Base-by-base conservation (phyloP, 2,888 invertebrate genomes). In the Polydrusus pterygomalis region DNA sequence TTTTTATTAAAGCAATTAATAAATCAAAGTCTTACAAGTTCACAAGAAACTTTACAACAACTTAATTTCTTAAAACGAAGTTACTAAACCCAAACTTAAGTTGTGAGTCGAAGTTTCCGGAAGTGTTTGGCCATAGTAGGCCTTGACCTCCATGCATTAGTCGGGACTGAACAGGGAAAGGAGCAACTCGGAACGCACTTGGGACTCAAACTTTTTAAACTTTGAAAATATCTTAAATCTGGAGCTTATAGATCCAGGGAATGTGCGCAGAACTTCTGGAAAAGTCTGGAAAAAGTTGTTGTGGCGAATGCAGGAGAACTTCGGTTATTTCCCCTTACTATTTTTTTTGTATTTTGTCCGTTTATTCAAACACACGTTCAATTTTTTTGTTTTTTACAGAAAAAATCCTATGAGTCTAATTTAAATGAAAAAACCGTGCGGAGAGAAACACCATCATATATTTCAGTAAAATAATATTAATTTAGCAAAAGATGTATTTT, bases 201-300 rank as follows among this genome's bases (percentile, higher is more conserved):
- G 77, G 77, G 77, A 73, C 77, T 72, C 74, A 69, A 77, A 74
- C 34, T 76, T 77, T 77, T 77, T 74, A 77, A 77, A 77, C 77
- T 77, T 77, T 45, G 70, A 45, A 77, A 77, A 77, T 77, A 74
- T 77, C 74, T 58, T 65, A 77, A 76, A 68, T 73, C 72, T 76
- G 63, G 69, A 54, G 75, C 75, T 75, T 75, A 65, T 71, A 70
- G 70, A 64, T 65, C 70, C 64, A 25, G 69, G 63, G 17, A 56
- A 69, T 62, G 70, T 74, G 70, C 63, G 74, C 74, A 69, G 63
- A 73, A 72, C 43, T 72, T 65, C 15, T 30, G 62, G 64, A 64
- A 63, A 64, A 64, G 30, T 64, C 15, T 64, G 64, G 20, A 40
- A 63, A 72, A 51, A 65, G 54, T 72, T 64, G 17, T 72, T 64